phyloP scores from a whole-genome alignment of 2,113 vertebrate species.

The Tetrao urogallus region DNA sequence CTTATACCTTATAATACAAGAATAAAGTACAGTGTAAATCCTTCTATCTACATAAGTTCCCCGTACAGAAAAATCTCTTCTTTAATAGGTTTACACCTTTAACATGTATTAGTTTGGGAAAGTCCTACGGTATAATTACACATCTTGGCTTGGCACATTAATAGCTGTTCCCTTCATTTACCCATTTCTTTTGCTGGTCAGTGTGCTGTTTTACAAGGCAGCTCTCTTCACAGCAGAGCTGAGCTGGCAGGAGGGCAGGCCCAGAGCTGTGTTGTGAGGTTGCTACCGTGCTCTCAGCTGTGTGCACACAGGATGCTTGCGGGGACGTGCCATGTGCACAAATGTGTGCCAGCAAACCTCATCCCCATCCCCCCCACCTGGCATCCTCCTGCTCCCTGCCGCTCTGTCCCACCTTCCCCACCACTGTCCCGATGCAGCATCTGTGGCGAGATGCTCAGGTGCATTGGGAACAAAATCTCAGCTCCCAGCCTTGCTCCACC shows the following conservation, averaged over 20 bases:
- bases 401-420: background rate
- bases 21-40: constrained; percentile 72
- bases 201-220: constrained; percentile 58
- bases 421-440: background rate
- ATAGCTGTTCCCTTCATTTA: constrained; percentile 72
- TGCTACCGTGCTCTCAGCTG: background rate
- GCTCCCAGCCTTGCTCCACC: background rate
- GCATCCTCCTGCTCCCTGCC: too few relatives aligned
- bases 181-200: constrained; percentile 72
- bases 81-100: constrained; percentile 76
- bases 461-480: background rate
- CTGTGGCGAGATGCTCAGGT: background rate
- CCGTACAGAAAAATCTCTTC: constrained; percentile 63
- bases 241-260: background rate
- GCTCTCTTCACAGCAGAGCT: constrained; percentile 25
- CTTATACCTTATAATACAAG: constrained; percentile 63
- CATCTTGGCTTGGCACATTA: constrained; percentile 68
- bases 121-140: constrained; percentile 70
- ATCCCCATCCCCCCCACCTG: background rate
- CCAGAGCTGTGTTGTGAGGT: background rate
- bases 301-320: accelerated
- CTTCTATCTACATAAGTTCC: constrained; percentile 69
- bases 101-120: constrained; percentile 70
- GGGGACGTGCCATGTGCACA: background rate
- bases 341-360: accelerated